Conservation (phyloP, 2,797 vertebrate genomes). For the Prionace glauca region DNA sequence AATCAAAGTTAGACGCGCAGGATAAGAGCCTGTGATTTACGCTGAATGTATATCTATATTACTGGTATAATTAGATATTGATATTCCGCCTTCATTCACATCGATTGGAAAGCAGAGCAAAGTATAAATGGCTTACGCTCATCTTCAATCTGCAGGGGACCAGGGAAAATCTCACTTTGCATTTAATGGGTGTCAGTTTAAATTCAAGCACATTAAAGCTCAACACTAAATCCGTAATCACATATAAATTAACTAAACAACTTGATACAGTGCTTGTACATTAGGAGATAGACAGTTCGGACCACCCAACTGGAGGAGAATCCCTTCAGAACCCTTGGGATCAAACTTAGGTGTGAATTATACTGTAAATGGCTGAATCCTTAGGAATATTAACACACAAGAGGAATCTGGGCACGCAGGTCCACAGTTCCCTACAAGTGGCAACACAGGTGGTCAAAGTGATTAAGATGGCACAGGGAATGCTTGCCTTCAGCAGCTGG, state of each 20-base stretch:
- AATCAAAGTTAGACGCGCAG: neutral
- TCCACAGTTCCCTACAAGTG: no score
- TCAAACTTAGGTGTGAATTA: no score
- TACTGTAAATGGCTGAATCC: no score
- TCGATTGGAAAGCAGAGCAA: neutral
- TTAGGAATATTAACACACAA: no score
- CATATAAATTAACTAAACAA: neutral
- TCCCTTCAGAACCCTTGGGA: neutral
- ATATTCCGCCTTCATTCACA: neutral
- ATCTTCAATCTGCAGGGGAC: neutral
- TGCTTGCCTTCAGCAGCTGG: no score
- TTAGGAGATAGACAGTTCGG: neutral
- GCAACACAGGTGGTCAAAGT: no score
- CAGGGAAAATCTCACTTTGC: neutral
- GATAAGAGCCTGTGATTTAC: neutral
- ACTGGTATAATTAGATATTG: slow-evolving; percentile 27
- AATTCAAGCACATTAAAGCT: neutral
- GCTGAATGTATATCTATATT: slow-evolving; percentile 5
- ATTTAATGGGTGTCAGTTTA: neutral
- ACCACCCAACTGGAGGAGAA: neutral
- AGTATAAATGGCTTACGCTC: neutral
- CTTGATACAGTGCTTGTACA: neutral
- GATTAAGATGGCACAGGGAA: no score
- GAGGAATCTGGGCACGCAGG: no score
- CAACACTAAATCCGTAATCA: neutral